These are phyloP conservation scores for Leptopilina syphax DNA, from an alignment of 2,888 invertebrate species.

Conservation along the genomic window DNA sequence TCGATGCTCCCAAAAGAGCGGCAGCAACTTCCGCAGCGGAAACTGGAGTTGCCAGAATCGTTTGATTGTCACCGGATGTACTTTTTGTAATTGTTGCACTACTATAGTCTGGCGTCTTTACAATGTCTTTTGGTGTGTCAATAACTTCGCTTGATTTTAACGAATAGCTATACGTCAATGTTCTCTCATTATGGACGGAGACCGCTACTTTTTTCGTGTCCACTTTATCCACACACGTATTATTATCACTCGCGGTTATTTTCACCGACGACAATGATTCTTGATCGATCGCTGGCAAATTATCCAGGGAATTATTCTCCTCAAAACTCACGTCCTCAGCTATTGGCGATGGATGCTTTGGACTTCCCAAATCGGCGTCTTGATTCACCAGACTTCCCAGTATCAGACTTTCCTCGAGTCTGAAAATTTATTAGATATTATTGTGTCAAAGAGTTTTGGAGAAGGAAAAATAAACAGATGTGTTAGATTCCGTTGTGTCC, in stretches of 20 bases:
- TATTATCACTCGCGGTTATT: constrained; percentile 50
- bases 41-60: constrained; percentile 77
- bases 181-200: constrained; percentile 70
- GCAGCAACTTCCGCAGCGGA: constrained; percentile 79
- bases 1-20: constrained; percentile 78
- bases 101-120: constrained; percentile 57
- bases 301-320: constrained; percentile 67
- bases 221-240: constrained; percentile 52
- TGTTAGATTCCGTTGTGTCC: no score
- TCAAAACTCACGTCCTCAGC: constrained; percentile 69
- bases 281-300: constrained; percentile 61
- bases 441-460: no score
- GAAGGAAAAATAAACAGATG: no score
- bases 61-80: constrained; percentile 77
- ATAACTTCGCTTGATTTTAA: constrained; percentile 68
- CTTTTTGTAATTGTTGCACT: constrained; percentile 75
- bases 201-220: constrained; percentile 65
- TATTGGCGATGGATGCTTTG: constrained; percentile 56
- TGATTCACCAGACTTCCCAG: constrained; percentile 68
- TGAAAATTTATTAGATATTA: constrained; percentile 62
- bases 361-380: constrained; percentile 56
- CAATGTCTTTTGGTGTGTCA: constrained; percentile 57
- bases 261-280: constrained; percentile 58
- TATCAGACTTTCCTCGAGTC: constrained; percentile 83
- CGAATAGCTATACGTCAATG: constrained; percentile 65